Conservation (phyloP, 2,113 vertebrate species). For the Dinomys branickii region DNA sequence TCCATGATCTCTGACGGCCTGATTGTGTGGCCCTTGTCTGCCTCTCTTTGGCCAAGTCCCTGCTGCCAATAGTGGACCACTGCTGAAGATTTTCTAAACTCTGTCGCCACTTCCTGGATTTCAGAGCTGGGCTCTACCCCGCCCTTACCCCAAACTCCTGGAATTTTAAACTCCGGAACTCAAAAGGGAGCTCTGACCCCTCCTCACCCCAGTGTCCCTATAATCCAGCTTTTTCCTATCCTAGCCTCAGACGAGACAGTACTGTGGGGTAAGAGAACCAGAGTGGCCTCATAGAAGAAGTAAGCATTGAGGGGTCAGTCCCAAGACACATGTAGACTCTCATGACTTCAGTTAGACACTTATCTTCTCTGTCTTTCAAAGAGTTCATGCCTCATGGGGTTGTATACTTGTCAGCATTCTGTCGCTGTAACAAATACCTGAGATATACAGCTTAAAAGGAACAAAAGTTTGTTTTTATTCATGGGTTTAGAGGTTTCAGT, state of each 20-base stretch:
- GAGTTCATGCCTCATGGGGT: not conserved
- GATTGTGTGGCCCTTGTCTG: not conserved
- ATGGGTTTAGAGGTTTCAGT: not conserved
- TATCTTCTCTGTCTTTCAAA: not conserved
- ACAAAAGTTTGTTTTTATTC: not conserved
- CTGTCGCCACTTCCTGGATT: conserved; percentile 29
- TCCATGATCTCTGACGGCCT: not conserved
- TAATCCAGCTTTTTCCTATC: not conserved
- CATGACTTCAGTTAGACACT: not conserved
- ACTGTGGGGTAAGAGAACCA: not conserved
- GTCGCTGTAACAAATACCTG: not conserved
- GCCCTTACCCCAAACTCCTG: not conserved
- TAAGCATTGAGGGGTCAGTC: not conserved
- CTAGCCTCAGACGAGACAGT: not conserved
- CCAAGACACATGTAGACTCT: not conserved
- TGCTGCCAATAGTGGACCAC: not conserved
- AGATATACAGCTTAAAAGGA: not conserved
- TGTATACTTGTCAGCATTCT: not conserved
- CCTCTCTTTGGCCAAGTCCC: not conserved
- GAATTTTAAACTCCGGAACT: conserved; percentile 47
- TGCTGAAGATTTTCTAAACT: not conserved
- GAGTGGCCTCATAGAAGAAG: not conserved
- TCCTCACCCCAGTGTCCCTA: not conserved
- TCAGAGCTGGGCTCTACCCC: not conserved
- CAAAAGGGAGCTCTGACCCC: not conserved